Base-by-base conservation (phyloP, 2,113 vertebrate species). In the Neoarius graeffei region DNA sequence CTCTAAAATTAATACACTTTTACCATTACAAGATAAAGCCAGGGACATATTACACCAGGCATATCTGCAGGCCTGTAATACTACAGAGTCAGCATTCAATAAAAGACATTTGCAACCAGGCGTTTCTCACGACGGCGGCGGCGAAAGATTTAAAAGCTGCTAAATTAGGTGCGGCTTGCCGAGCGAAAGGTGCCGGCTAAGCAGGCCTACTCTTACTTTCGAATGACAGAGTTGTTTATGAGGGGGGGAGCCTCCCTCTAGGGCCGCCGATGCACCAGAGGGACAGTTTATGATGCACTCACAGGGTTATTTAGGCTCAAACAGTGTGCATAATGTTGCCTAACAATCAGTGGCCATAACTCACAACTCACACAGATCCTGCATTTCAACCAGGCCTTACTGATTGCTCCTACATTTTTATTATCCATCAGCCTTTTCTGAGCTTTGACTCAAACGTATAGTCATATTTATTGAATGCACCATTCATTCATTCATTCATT, bases 81-180 rank as follows among this genome's bases (percentile, higher is more conserved):
- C 92, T 88, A 95, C 94, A 91, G 95, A 95, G 94, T 96, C 95
- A 96, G 95, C 95, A 95, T 95, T 95, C 95, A 95, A 95, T 95
- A 94, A 95, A 96, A 95, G 94, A 95, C 94, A 95, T 96, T 95
- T 96, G 95, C 95, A 96, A 95, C 93, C 94, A 91, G 94, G 95
- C 95, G 93, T 94, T 95, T 95, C 95, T 95, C 94, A 92, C 92
- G 92, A 95, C 95, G 95, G 94, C 93, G 94, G 92, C 93, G 93
- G 94, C 89, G 71, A 93, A 94, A 96, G 95, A 96, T 96, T 96
- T 96, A 96, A 96, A 96, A 94, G 95, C 94, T 93, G 93, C 95
- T 95, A 96, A 96, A 96, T 96, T 95, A 95, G 95, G 95, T 94
- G 94, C 92, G 92, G 95, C 95, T 95, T 91, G 91, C 83, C 88